Evolutionary conservation across 2,888 invertebrate genomes (phyloP), one percentile per base, ranked within the genome.

Genomic region (Drosophila cyrtoloma): DNA sequence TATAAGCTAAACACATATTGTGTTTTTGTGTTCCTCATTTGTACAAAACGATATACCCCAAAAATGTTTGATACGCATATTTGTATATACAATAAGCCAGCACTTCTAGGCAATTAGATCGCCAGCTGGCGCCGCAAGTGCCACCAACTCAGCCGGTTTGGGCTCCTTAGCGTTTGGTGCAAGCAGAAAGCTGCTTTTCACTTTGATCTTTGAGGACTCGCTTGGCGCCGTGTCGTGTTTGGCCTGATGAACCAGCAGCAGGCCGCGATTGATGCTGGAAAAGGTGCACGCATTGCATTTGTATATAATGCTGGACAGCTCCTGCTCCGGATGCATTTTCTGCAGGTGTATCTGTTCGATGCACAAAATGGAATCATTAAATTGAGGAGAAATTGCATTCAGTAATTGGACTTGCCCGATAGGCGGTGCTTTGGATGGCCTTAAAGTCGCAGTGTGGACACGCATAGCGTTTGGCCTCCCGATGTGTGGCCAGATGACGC

Each of bases 401-500:
- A 14, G 2, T 22, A 22, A 22, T 16, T 9, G 22, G 56, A 64
- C 79, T 64, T 69, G 93, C 94, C 92, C 97, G 96, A 92, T 96
- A 97, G 1, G 96, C 95, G 9, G 96, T 96, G 65, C 97, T 96
- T 92, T 97, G 97, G 80, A 98, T 97, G 83, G 96, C 96, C 16
- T 95, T 95, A 92, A 97, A 97, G 0, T 96, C 94, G 89, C 98
- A 98, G 90, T 96, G 95, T 55, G 96, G 95, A 91, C 98, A 98
- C 81, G 95, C 95, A 93, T 98, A 98, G 0, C 95, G 95, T 84
- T 95, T 96, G 58, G 96, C 95, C 22, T 97, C 96, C 9, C 96
- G 95, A 92, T 98, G 97, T 16, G 95, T 94, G 85, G 90, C 92
- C 85, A 96, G 96, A 93, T 98, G 98, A 3, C 97, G 94, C 32